Evolutionary conservation across 2,888 invertebrate species (phyloP).

Genomic region (Rhaphigaster nebulosa): DNA sequence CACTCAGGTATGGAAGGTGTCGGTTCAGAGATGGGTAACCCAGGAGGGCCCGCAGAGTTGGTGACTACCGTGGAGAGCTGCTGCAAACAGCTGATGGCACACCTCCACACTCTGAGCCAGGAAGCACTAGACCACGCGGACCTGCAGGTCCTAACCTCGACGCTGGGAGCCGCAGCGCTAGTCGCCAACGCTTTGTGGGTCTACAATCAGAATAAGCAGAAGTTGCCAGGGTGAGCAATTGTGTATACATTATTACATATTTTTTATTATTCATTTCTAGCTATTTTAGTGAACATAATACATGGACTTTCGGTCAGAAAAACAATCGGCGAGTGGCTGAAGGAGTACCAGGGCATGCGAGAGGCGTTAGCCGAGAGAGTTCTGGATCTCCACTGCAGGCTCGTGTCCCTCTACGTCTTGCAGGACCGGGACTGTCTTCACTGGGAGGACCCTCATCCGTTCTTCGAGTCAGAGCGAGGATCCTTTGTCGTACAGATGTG

Average conservation of each 20-base stretch:
- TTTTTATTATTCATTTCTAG: neutral
- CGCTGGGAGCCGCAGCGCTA: slow-evolving; percentile 84
- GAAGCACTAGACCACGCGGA: slow-evolving; percentile 89
- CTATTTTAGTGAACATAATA: neutral
- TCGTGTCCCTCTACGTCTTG: slow-evolving; percentile 83
- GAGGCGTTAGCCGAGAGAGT: slow-evolving; percentile 87
- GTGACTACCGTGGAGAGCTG: slow-evolving; percentile 78
- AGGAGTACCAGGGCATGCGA: slow-evolving; percentile 85
- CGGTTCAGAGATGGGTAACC: slow-evolving; percentile 66
- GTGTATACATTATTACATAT: neutral
- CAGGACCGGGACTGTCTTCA: slow-evolving; percentile 86
- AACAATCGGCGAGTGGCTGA: slow-evolving; percentile 73
- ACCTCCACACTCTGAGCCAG: slow-evolving; percentile 83
- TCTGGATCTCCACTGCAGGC: slow-evolving; percentile 83
- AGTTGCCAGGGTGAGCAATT: slow-evolving; percentile 68
- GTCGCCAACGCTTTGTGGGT: slow-evolving; percentile 84
- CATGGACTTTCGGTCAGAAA: slow-evolving; percentile 61
- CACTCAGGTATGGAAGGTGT: slow-evolving; percentile 55
- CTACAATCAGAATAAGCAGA: slow-evolving; percentile 76
- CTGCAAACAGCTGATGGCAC: slow-evolving; percentile 80
- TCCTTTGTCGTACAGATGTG: slow-evolving; percentile 89
- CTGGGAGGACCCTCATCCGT: slow-evolving; percentile 77
- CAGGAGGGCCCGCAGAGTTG: slow-evolving; percentile 72
- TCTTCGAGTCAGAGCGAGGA: slow-evolving; percentile 81
- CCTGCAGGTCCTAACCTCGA: slow-evolving; percentile 80